Conservation (phyloP, 1,140 invertebrate genomes). For the Philopotamus ludificatus region DNA sequence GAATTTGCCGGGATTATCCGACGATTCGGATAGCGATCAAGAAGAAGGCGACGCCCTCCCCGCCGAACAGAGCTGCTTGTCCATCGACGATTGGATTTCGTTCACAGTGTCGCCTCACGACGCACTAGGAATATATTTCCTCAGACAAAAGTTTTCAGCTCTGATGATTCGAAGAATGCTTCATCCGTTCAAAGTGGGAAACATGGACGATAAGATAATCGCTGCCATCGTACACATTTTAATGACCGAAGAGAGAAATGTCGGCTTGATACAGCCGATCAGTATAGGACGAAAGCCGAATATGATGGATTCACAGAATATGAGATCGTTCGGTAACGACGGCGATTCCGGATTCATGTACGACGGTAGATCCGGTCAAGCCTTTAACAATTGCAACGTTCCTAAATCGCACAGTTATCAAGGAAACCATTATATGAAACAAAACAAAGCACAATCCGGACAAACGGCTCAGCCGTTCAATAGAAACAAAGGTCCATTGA, state of each 20-base stretch:
- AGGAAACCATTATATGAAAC: slow-evolving; percentile 29
- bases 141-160: slow-evolving; percentile 77
- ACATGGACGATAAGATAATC: slow-evolving; percentile 72
- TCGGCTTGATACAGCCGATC: slow-evolving; percentile 69
- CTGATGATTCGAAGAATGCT: slow-evolving; percentile 72
- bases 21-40: slow-evolving; percentile 57
- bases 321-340: background rate
- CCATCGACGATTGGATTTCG: slow-evolving; percentile 78
- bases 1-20: slow-evolving; percentile 52
- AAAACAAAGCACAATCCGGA: slow-evolving; percentile 12
- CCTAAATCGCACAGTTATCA: slow-evolving; percentile 2
- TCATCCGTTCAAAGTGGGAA: slow-evolving; percentile 65
- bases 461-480: slow-evolving; percentile 4
- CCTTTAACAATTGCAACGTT: slow-evolving; percentile 5
- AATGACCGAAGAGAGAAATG: slow-evolving; percentile 69
- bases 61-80: slow-evolving; percentile 48
- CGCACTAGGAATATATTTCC: slow-evolving; percentile 66
- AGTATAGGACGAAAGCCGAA: slow-evolving; percentile 77
- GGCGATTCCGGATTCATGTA: slow-evolving; percentile 1
- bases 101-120: slow-evolving; percentile 69
- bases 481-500: slow-evolving; percentile 46
- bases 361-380: slow-evolving; percentile 22
- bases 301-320: slow-evolving; percentile 7
- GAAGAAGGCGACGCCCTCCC: slow-evolving; percentile 49
- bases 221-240: slow-evolving; percentile 67